Percentiles rank a stretch among this genome's conserved stretches.
phyloP scores from a whole-genome alignment of 2,888 invertebrate species.

The Chalcosyrphus nemorum region DNA sequence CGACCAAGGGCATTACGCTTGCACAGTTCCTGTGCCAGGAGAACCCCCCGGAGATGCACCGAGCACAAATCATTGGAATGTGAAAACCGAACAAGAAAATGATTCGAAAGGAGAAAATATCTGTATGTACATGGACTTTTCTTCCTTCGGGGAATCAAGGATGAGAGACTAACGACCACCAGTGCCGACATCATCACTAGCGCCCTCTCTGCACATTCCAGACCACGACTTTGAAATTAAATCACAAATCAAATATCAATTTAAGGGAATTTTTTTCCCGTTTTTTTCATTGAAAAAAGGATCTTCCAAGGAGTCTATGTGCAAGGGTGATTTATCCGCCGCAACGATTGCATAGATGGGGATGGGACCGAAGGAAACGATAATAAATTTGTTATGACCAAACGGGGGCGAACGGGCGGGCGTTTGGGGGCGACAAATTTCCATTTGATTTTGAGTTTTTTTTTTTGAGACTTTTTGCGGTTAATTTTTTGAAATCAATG shows the following conservation, averaged over 20 bases:
- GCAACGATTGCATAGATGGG: neutral
- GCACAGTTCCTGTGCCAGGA: constrained; percentile 1
- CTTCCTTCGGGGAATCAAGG: constrained; percentile 8
- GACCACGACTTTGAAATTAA: constrained; percentile 78
- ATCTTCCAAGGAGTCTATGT: constrained; percentile 50
- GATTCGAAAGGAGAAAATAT: constrained; percentile 1
- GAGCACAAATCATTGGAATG: constrained; percentile 26
- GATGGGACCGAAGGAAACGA: constrained; percentile 28
- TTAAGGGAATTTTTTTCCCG: constrained; percentile 71
- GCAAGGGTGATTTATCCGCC: constrained; percentile 45
- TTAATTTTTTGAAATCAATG: constrained; percentile 62
- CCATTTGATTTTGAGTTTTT: constrained; percentile 58
- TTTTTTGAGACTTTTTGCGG: constrained; percentile 14
- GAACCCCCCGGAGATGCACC: constrained; percentile 19
- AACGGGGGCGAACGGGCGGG: neutral
- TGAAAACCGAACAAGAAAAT: constrained; percentile 27
- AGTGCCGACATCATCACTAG: constrained; percentile 38
- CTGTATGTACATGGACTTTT: neutral
- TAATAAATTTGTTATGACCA: constrained; percentile 51
- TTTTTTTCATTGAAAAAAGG: constrained; percentile 23
- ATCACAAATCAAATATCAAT: constrained; percentile 82
- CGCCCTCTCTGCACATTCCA: constrained; percentile 48
- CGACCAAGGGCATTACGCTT: neutral
- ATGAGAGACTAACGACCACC: constrained; percentile 49
- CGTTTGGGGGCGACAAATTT: constrained; percentile 26